Conservation (phyloP, 1,140 invertebrate species). For the Apis mellifera region DNA sequence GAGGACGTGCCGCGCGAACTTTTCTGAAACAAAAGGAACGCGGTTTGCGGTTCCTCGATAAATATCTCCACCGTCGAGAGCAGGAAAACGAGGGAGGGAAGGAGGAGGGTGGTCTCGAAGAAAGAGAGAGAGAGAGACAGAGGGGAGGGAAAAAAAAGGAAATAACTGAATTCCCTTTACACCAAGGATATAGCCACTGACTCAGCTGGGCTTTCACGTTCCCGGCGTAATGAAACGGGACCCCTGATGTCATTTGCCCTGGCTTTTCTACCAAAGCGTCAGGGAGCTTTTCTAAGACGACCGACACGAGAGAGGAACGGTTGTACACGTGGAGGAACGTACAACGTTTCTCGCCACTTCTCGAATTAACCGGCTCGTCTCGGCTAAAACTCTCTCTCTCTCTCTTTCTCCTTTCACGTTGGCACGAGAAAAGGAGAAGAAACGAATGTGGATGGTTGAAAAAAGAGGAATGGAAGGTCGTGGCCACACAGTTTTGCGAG, state of each 20-base stretch:
- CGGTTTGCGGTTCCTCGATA: slow-evolving; percentile 30
- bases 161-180: slow-evolving; percentile 60
- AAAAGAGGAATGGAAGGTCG: slow-evolving; percentile 31
- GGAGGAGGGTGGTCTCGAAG: too few relatives aligned
- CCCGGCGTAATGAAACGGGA: slow-evolving; percentile 64
- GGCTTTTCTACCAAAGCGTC: slow-evolving; percentile 55
- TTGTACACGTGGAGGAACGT: slow-evolving; percentile 22
- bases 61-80: slow-evolving; percentile 22
- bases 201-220: slow-evolving; percentile 67
- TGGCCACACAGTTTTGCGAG: slow-evolving; percentile 54
- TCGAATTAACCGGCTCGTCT: slow-evolving; percentile 64
- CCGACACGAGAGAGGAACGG: neutral
- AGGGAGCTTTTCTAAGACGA: slow-evolving; percentile 54
- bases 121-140: neutral
- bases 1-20: neutral
- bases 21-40: slow-evolving; percentile 37
- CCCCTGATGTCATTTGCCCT: slow-evolving; percentile 63
- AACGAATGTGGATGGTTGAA: neutral
- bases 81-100: neutral
- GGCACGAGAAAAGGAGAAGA: neutral
- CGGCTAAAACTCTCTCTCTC: slow-evolving; percentile 42
- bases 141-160: slow-evolving; percentile 1
- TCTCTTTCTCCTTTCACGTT: neutral
- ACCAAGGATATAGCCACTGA: slow-evolving; percentile 59
- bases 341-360: slow-evolving; percentile 50